Evolutionary conservation across 2,113 vertebrate genomes (phyloP).

Genomic region (Panthera tigris): DNA sequence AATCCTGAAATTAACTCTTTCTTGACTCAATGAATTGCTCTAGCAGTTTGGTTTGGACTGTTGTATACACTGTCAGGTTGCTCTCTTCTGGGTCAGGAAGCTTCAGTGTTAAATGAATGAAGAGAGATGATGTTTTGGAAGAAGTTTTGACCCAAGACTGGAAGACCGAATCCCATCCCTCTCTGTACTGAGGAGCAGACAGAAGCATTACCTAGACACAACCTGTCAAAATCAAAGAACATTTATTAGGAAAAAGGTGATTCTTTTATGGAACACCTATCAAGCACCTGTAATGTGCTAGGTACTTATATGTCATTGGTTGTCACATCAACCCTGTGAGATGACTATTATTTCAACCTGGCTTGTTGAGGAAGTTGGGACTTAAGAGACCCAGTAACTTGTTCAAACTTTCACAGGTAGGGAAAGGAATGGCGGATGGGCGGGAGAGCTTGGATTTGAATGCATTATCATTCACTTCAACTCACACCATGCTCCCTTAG

Average conservation of each 20-base stretch:
- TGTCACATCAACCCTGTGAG: neutral
- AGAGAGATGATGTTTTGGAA: neutral
- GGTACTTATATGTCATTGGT: neutral
- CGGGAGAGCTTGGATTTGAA: neutral
- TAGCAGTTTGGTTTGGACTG: neutral
- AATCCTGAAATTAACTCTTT: slow-evolving; percentile 9
- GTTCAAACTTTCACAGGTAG: neutral
- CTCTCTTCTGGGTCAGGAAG: neutral
- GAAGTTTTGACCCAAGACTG: neutral
- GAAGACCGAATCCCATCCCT: neutral
- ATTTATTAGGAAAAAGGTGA: neutral
- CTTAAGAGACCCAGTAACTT: neutral
- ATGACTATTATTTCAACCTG: neutral
- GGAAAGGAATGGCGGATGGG: neutral
- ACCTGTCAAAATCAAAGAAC: neutral
- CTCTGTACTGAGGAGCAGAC: neutral
- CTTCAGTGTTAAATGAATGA: neutral
- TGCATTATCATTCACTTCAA: neutral
- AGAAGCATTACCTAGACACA: neutral
- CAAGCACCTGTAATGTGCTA: neutral
- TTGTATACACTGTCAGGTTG: neutral
- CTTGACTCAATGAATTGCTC: neutral
- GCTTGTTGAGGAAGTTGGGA: neutral
- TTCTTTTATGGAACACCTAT: neutral
- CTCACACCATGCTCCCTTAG: neutral